Base-by-base conservation (phyloP, 2,888 invertebrate species). In the Cephus runcator region DNA sequence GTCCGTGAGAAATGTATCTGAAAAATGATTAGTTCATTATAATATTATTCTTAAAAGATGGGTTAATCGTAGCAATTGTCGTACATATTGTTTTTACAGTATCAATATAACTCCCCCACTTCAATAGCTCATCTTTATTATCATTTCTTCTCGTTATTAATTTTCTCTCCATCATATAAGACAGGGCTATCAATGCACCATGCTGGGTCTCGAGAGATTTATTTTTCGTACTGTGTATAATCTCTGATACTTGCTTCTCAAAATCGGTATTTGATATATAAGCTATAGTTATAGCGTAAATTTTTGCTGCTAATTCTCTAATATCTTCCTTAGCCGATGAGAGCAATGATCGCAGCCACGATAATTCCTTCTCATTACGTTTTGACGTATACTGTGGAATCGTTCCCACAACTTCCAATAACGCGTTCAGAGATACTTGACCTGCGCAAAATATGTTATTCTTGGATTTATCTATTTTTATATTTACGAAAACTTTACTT, bases 391-490 rank as follows among this genome's bases (percentile, higher is more conserved):
- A 92, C 34, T 95, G 94, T 0, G 97, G 96, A 12, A 96, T 94
- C 80, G 96, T 96, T 69, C 97, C 97, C n/a, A 97, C 93, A 34
- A 97, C 93, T 92, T 98, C 98, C 83, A 97, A 92, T 87, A 98
- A 93, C 84, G 96, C 97, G 77, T 95, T 95, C 76, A 98, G 90
- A 0, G 95, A 92, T 91, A 94, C 94, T 73, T 94, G 89, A 86
- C 94, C 95, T 95, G 86, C 15, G 80, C n/a, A 81, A 73, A 69
- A 15, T 33, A 68, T 23, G 56, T 56, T 23, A 6, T 56, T 56
- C 23, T 9, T 56, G 56, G 56, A 23, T 56, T 23, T 1, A 56
- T 56, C 56, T 31, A 68, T 74, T 69, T 35, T 40, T 12, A 15
- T 34, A 75, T 69, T 68, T 11, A 81, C 75, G 77, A 73, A 77